Conservation (phyloP, 1,140 invertebrate genomes). For the Diuraphis noxia region DNA sequence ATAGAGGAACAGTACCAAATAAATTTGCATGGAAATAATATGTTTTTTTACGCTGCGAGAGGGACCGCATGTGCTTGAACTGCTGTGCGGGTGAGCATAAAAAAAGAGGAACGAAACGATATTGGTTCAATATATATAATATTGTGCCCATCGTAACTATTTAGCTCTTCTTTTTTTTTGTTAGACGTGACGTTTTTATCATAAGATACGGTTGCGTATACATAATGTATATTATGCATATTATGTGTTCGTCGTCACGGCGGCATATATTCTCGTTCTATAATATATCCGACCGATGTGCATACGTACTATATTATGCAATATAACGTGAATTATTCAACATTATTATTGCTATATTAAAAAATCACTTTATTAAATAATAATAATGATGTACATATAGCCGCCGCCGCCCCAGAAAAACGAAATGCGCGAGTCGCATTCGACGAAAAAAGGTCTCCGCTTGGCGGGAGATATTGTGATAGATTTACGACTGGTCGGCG, state of each 20-base stretch:
- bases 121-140: background rate
- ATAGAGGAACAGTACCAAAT: background rate
- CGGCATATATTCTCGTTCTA: too few species aligned
- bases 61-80: background rate
- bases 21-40: constrained; percentile 1
- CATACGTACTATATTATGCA: too few species aligned
- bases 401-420: background rate
- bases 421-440: background rate
- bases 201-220: background rate
- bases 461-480: constrained; percentile 23
- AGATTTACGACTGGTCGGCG: constrained; percentile 44
- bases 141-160: background rate
- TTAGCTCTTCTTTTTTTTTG: background rate
- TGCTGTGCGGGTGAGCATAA: background rate
- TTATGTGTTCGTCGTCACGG: too few species aligned
- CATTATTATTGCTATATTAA: too few species aligned
- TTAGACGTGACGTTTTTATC: background rate
- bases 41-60: background rate
- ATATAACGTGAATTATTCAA: too few species aligned
- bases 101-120: background rate
- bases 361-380: too few species aligned
- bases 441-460: constrained; percentile 36
- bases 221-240: background rate
- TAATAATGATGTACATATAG: background rate
- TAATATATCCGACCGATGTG: too few species aligned